Conservation (phyloP, 1,140 invertebrate species). For the Propsilocerus akamusi region DNA sequence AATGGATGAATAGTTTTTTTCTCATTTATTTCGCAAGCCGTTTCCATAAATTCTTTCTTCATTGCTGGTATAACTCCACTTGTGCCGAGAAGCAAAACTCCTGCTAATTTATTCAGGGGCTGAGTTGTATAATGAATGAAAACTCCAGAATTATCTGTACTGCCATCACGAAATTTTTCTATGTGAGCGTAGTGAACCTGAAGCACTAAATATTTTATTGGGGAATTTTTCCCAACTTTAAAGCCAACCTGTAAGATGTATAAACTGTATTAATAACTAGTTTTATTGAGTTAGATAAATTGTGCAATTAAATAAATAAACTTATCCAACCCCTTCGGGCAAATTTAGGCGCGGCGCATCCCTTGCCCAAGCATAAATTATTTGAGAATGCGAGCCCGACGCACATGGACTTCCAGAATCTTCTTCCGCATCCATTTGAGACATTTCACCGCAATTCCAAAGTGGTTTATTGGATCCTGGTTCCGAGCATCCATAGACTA, state of each 20-base stretch:
- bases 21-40: slow-evolving; percentile 62
- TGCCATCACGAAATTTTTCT: slow-evolving; percentile 49
- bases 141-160: slow-evolving; percentile 64
- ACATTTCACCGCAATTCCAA: slow-evolving; percentile 94
- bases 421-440: slow-evolving; percentile 26
- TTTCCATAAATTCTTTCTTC: slow-evolving; percentile 67
- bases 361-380: slow-evolving; percentile 93
- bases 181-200: slow-evolving; percentile 86
- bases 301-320: no score
- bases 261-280: no score
- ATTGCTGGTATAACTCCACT: slow-evolving; percentile 53
- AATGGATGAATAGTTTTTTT: slow-evolving; percentile 80
- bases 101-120: slow-evolving; percentile 58
- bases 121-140: slow-evolving; percentile 55
- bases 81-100: slow-evolving; percentile 72
- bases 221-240: slow-evolving; percentile 50
- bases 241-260: no score
- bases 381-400: slow-evolving; percentile 44
- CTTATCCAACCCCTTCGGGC: slow-evolving; percentile 66
- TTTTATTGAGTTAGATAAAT: no score
- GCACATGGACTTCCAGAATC: slow-evolving; percentile 44
- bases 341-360: slow-evolving; percentile 75
- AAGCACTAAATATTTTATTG: slow-evolving; percentile 62
- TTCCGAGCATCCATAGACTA: slow-evolving; percentile 79
- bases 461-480: slow-evolving; percentile 61